Percentiles rank a stretch among this genome's conserved stretches.
Evolutionary conservation across 2,113 vertebrate genomes (phyloP).

Genomic region (Riparia riparia): DNA sequence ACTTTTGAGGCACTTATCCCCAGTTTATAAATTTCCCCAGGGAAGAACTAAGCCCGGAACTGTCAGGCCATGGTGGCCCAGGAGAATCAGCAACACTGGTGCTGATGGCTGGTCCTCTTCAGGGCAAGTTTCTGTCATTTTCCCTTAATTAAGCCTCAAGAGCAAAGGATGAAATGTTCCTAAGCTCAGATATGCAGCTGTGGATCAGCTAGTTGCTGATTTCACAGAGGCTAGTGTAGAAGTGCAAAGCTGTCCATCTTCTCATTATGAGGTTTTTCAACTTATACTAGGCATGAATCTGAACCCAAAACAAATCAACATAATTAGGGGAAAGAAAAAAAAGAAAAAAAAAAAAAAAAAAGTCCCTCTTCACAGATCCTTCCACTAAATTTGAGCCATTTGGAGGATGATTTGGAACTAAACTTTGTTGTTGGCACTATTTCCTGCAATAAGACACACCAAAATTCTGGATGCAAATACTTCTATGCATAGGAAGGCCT

Average conservation of each 20-base stretch:
- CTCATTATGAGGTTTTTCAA: background rate
- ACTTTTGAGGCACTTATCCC: background rate
- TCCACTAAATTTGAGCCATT: background rate
- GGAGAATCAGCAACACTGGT: background rate
- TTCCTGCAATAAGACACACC: background rate
- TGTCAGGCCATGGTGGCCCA: background rate
- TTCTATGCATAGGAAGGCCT: background rate
- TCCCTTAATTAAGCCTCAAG: background rate
- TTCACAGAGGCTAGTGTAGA: background rate
- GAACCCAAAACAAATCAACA: background rate
- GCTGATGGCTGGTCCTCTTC: background rate
- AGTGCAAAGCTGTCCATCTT: background rate
- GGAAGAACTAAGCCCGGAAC: background rate
- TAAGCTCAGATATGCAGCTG: background rate
- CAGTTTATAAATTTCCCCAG: background rate
- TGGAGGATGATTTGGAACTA: background rate
- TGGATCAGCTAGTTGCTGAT: background rate
- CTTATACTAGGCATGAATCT: background rate
- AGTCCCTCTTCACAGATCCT: background rate
- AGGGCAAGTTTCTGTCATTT: background rate
- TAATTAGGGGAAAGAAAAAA: no score
- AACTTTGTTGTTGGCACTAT: background rate
- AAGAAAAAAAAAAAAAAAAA: fast-evolving
- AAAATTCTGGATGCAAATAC: background rate
- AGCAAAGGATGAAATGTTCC: background rate